Evolutionary conservation across 2,888 invertebrate genomes (phyloP).

Genomic region (Ophion ellenae): DNA sequence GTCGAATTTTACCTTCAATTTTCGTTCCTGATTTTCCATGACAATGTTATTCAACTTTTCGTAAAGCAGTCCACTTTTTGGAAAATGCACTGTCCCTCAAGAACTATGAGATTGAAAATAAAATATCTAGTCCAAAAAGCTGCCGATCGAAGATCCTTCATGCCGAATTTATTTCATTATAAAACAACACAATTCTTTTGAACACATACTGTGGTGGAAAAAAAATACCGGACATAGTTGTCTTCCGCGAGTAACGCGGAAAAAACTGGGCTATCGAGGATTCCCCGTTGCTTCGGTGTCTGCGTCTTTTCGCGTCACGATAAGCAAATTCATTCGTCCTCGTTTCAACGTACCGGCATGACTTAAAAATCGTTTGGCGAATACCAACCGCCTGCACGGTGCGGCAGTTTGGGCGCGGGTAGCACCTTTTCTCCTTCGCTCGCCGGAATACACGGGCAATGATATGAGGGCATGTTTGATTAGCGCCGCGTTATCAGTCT

Average conservation of each 20-base stretch:
- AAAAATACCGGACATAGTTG: not conserved
- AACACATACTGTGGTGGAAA: not conserved
- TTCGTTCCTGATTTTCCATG: no score
- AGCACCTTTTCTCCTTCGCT: not conserved
- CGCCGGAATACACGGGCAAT: not conserved
- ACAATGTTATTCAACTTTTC: no score
- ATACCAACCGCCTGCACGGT: constrained; percentile 2
- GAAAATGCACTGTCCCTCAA: no score
- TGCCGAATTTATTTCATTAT: not conserved
- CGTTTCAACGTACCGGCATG: constrained; percentile 51
- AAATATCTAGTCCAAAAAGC: no score
- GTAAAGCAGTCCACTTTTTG: no score
- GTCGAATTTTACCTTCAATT: no score
- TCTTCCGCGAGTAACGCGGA: not conserved
- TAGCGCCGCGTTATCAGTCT: constrained; percentile 21
- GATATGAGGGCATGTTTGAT: constrained; percentile 43
- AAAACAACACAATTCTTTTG: not conserved
- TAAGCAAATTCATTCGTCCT: constrained; percentile 58
- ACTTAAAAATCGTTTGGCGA: constrained; percentile 45
- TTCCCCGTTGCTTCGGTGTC: constrained; percentile 32
- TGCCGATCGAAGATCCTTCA: not conserved
- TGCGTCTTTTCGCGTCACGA: constrained; percentile 39
- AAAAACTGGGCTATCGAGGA: constrained; percentile 33
- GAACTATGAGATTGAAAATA: no score
- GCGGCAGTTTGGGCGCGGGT: not conserved